Conservation (phyloP, 2,888 invertebrate species). For the Metellina segmentata region DNA sequence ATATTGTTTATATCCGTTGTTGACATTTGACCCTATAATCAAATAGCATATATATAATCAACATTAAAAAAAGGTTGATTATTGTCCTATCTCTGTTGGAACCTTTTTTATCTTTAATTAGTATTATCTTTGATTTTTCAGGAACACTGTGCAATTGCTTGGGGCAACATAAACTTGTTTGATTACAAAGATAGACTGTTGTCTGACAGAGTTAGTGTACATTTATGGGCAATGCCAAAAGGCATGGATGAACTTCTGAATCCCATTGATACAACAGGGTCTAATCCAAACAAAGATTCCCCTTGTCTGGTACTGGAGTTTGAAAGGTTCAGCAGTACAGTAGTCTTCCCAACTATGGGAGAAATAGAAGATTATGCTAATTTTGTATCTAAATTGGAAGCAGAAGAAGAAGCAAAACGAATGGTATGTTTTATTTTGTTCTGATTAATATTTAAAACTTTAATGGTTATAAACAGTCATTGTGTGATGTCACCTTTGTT, state of each 20-base stretch:
- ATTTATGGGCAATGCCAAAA: conserved; percentile 82
- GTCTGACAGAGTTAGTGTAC: conserved; percentile 82
- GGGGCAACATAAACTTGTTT: conserved; percentile 84
- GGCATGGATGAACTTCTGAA: conserved; percentile 79
- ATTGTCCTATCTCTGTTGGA: not conserved
- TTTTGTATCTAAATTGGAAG: conserved; percentile 72
- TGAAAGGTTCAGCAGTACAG: conserved; percentile 80
- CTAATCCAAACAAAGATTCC: conserved; percentile 81
- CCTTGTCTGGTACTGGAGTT: conserved; percentile 82
- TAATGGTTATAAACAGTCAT: no score
- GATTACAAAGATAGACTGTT: conserved; percentile 83
- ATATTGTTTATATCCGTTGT: no score
- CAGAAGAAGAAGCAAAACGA: conserved; percentile 46
- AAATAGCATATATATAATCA: no score
- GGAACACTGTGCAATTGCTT: conserved; percentile 83
- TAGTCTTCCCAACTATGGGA: conserved; percentile 82
- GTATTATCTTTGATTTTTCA: conserved; percentile 77
- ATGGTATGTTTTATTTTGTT: conserved; percentile 31
- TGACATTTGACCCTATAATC: no score
- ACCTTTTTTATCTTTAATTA: not conserved
- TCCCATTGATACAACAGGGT: conserved; percentile 79
- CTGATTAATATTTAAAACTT: no score
- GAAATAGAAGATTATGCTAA: conserved; percentile 81
- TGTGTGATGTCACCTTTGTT: no score
- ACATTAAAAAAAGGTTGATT: not conserved